Conservation (phyloP, 2,797 vertebrate species). For the Sciaenops ocellatus region DNA sequence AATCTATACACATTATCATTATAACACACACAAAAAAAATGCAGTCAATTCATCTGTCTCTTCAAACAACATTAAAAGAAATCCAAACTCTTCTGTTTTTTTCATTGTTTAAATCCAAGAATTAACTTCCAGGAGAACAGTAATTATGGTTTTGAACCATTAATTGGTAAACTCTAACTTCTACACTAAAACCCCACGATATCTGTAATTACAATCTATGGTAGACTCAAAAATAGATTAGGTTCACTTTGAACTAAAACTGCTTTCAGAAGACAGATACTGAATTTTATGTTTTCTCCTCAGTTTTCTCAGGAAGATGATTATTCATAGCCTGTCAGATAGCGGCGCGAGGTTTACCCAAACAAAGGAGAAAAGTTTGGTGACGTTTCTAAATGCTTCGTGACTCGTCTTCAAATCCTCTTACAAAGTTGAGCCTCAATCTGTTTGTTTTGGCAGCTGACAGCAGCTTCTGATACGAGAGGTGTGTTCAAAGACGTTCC, state of each 20-base stretch:
- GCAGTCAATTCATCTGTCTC: not conserved
- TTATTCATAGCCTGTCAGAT: conserved; percentile 53
- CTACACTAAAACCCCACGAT: not conserved
- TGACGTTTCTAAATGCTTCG: conserved; percentile 31
- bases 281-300: conserved; percentile 36
- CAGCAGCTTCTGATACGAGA: conserved; percentile 31
- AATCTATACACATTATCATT: not conserved
- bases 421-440: conserved; percentile 48
- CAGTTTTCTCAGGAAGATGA: conserved; percentile 39
- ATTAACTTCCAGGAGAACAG: conserved; percentile 12
- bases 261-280: conserved; percentile 24
- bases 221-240: conserved; percentile 10
- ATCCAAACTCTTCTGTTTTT: not conserved
- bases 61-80: conserved; percentile 2
- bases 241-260: conserved; percentile 29
- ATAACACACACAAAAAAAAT: not conserved
- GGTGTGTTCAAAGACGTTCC: conserved; percentile 20
- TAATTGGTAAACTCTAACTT: conserved; percentile 33
- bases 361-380: conserved; percentile 47
- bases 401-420: conserved; percentile 46
- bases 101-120: conserved; percentile 13
- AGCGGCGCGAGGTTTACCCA: conserved; percentile 28
- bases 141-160: conserved; percentile 32
- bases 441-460: conserved; percentile 58
- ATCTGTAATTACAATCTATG: conserved; percentile 43